These are phyloP conservation scores for Pachyseris speciosa DNA, from an alignment of 64 coral and sea anemone genomes.

Conservation along the genomic window DNA sequence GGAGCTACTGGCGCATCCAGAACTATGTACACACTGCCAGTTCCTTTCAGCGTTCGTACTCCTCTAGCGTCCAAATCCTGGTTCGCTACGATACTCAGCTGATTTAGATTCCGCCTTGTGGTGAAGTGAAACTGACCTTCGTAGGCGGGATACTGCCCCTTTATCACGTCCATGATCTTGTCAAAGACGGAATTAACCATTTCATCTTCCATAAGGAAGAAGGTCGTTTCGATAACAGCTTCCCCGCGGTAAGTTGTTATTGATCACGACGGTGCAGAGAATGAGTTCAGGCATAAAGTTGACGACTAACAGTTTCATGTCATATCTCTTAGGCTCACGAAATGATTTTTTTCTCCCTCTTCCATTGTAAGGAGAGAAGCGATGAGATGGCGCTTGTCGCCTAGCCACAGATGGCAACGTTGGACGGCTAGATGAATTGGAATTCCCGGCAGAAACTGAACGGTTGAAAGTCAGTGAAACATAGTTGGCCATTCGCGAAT, in stretches of 20 bases:
- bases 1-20: background rate
- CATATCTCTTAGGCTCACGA: too few relatives aligned
- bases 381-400: background rate
- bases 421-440: background rate
- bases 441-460: background rate
- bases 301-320: too few relatives aligned
- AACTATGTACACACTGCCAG: conserved; percentile 2
- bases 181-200: background rate
- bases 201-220: background rate
- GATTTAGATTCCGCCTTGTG: background rate
- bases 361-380: too few relatives aligned
- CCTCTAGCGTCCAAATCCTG: conserved; percentile 15
- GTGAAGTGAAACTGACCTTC: background rate
- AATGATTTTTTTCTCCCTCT: too few relatives aligned
- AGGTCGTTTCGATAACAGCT: background rate
- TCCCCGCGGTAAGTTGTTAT: background rate
- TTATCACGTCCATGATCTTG: background rate
- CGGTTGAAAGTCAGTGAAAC: background rate
- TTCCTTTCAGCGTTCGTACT: conserved; percentile 21
- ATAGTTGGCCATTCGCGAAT: background rate
- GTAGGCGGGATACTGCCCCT: background rate
- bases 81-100: background rate
- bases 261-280: background rate
- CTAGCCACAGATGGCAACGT: background rate
- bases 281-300: too few relatives aligned